phyloP scores from a whole-genome alignment of 2,888 invertebrate species.

The Melinopterus prodromus region DNA sequence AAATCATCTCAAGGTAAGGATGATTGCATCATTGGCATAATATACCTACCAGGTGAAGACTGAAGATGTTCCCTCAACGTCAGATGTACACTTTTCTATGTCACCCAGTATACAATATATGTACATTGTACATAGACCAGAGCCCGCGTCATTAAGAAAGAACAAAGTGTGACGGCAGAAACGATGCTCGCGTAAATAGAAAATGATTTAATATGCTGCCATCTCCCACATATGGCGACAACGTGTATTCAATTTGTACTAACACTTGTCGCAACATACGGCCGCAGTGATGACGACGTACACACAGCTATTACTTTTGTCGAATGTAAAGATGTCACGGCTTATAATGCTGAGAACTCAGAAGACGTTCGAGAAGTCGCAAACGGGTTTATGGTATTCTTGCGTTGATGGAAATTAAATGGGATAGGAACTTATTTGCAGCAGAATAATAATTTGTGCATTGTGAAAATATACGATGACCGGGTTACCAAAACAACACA shows the following conservation, averaged over 20 bases:
- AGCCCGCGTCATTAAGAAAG: not conserved
- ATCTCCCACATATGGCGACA: conserved; percentile 4
- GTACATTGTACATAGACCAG: not conserved
- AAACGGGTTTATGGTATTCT: not conserved
- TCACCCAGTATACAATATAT: not conserved
- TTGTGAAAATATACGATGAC: too few relatives aligned
- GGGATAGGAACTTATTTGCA: too few relatives aligned
- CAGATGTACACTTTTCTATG: not conserved
- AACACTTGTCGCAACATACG: not conserved
- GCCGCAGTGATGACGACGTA: not conserved
- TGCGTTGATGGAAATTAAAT: not conserved
- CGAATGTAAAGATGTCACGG: not conserved
- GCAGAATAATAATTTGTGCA: too few relatives aligned
- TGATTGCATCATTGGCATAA: too few relatives aligned
- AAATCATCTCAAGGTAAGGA: too few relatives aligned
- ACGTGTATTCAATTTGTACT: not conserved
- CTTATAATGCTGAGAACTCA: not conserved
- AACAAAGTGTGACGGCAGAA: not conserved
- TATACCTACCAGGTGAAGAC: too few relatives aligned
- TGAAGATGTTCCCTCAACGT: too few relatives aligned
- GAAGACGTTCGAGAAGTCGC: not conserved
- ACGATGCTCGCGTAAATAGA: not conserved
- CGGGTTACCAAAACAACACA: too few relatives aligned
- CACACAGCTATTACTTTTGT: not conserved
- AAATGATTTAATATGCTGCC: conserved; percentile 4